These are phyloP conservation scores for Drosophila niveifrons DNA, from an alignment of 2,888 invertebrate genomes.

Conservation along the genomic window DNA sequence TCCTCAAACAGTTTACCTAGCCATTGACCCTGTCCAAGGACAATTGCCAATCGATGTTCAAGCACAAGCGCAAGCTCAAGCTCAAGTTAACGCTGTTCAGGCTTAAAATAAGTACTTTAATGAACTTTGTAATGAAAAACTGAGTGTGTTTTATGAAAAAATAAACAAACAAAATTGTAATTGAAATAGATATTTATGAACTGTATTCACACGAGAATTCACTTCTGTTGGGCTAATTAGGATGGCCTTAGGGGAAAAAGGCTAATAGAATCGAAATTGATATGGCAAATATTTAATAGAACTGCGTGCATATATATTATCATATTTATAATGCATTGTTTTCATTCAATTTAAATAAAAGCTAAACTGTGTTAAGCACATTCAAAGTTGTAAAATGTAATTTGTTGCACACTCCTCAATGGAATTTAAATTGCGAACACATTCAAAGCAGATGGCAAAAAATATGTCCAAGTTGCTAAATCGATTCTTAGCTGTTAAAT, in stretches of 20 bases:
- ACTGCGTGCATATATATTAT: conserved; percentile 1
- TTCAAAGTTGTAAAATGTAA: background rate
- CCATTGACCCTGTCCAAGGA: conserved; percentile 11
- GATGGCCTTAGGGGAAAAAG: background rate
- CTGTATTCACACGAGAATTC: background rate
- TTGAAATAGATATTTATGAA: conserved; percentile 1
- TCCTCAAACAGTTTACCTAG: conserved; percentile 18
- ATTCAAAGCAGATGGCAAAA: background rate
- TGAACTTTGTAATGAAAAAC: background rate
- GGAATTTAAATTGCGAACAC: background rate
- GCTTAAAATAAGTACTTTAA: conserved; percentile 1
- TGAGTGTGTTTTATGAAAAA: background rate
- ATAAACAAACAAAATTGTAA: background rate
- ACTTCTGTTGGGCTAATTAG: background rate
- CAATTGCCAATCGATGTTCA: background rate
- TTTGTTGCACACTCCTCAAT: background rate
- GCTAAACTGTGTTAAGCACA: background rate
- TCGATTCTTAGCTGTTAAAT: background rate
- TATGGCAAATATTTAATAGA: conserved; percentile 5
- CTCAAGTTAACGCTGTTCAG: background rate
- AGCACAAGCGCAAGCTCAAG: conserved; percentile 5
- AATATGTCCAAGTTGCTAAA: background rate
- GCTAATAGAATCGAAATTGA: background rate
- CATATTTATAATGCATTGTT: background rate
- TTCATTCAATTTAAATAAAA: background rate